Evolutionary conservation across 30 jellyfish, hydroid and myxozoan species (phyloP).

Genomic region (Chrysaora quinquecirrha): DNA sequence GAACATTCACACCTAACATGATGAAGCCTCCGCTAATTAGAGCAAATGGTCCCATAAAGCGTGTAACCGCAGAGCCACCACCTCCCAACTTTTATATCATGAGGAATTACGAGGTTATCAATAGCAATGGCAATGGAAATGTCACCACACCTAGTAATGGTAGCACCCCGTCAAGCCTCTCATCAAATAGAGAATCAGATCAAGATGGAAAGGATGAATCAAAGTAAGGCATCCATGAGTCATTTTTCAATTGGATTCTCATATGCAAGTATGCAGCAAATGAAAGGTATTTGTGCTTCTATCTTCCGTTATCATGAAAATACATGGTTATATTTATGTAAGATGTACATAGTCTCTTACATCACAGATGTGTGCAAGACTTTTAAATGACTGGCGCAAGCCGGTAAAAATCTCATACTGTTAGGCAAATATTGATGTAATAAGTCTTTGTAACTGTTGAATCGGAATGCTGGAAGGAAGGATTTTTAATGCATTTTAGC

Average conservation of each 20-base stretch:
- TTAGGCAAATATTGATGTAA: no score
- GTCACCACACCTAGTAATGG: conserved; percentile 45
- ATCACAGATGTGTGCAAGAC: no score
- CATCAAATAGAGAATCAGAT: conserved; percentile 38
- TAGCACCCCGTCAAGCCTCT: conserved; percentile 67
- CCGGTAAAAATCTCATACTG: no score
- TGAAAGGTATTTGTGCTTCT: not conserved
- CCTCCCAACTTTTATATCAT: conserved; percentile 27
- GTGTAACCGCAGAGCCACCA: conserved; percentile 35
- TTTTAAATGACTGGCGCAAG: no score
- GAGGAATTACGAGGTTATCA: conserved; percentile 44
- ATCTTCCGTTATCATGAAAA: not conserved
- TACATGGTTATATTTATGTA: not conserved
- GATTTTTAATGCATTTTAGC: no score
- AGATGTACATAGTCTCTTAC: not conserved
- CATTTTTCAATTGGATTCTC: not conserved
- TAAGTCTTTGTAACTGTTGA: no score
- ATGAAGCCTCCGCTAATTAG: conserved; percentile 51
- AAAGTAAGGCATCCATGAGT: not conserved
- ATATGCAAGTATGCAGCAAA: not conserved
- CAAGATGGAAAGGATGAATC: conserved; percentile 49
- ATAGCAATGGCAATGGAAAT: conserved; percentile 13
- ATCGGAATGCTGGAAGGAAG: no score
- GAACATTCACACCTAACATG: conserved; percentile 17
- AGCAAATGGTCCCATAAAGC: conserved; percentile 44